Percentiles rank a stretch among this genome's conserved stretches.
Conservation (phyloP, 2,113 vertebrate genomes). For the Marcusenius ussheri region DNA sequence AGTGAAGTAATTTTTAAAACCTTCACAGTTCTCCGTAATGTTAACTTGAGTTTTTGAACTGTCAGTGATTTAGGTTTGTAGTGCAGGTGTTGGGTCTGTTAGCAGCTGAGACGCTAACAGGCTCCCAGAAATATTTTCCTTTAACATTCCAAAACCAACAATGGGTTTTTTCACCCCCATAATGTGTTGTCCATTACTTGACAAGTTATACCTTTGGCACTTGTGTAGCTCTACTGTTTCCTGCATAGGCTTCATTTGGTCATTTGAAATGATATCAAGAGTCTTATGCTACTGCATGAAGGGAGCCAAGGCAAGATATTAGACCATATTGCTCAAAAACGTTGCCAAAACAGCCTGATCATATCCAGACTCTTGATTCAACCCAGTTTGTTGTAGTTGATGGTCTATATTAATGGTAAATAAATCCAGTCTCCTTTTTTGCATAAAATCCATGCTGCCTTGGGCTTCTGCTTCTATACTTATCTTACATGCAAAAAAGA, state of each 20-base stretch:
- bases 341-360: constrained; percentile 13
- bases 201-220: constrained; percentile 18
- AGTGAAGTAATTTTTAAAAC: constrained; percentile 35
- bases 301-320: background rate
- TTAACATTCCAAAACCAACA: background rate
- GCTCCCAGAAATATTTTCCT: background rate
- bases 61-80: constrained; percentile 26
- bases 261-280: constrained; percentile 17
- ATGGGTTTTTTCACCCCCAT: background rate
- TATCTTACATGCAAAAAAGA: background rate
- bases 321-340: background rate
- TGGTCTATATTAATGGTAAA: constrained; percentile 27
- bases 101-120: constrained; percentile 9
- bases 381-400: constrained; percentile 38
- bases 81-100: constrained; percentile 10
- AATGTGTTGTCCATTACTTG: constrained; percentile 11
- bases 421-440: background rate
- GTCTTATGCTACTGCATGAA: background rate
- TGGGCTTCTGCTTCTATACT: background rate
- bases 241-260: constrained; percentile 24
- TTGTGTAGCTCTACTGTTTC: constrained; percentile 17
- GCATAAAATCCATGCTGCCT: background rate
- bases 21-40: constrained; percentile 25
- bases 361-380: constrained; percentile 30
- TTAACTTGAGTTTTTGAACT: constrained; percentile 19